phyloP scores from a whole-genome alignment of 2,888 invertebrate genomes.

The Epiblema foenella region DNA sequence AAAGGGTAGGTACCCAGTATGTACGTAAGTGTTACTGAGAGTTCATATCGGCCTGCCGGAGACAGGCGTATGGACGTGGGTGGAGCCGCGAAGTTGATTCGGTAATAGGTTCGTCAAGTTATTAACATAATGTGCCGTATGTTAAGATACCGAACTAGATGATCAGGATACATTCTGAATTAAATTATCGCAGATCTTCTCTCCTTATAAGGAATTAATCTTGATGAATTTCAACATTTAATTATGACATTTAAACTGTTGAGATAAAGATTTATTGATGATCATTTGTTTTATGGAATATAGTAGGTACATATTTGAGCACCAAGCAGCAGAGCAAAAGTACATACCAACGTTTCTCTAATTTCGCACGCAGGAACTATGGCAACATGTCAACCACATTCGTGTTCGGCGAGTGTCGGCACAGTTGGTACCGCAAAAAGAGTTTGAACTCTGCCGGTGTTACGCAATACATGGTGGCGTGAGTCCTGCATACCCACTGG shows the following conservation, averaged over 20 bases:
- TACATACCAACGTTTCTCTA: not conserved
- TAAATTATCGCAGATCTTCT: not conserved
- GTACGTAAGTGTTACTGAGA: not conserved
- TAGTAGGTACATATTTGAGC: not conserved
- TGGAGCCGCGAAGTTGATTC: constrained; percentile 16
- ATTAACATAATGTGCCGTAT: constrained; percentile 17
- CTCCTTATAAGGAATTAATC: too few species aligned
- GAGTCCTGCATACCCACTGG: not conserved
- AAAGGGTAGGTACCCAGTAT: not conserved
- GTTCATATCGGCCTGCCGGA: not conserved
- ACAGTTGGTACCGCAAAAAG: constrained; percentile 3
- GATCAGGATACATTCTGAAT: not conserved
- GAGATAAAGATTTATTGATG: not conserved
- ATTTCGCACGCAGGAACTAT: not conserved
- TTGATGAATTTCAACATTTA: too few species aligned
- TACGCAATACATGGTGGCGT: constrained; percentile 10
- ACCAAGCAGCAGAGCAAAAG: too few species aligned
- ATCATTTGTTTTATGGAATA: not conserved
- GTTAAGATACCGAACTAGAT: too few species aligned
- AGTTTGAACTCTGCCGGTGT: constrained; percentile 8
- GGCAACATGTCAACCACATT: not conserved
- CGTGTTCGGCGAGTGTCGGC: not conserved
- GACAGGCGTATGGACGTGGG: constrained; percentile 15
- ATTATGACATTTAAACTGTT: not conserved
- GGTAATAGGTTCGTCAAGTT: constrained; percentile 21